Evolutionary conservation across 2,113 vertebrate genomes (phyloP).

Genomic region (Phasianus colchicus): DNA sequence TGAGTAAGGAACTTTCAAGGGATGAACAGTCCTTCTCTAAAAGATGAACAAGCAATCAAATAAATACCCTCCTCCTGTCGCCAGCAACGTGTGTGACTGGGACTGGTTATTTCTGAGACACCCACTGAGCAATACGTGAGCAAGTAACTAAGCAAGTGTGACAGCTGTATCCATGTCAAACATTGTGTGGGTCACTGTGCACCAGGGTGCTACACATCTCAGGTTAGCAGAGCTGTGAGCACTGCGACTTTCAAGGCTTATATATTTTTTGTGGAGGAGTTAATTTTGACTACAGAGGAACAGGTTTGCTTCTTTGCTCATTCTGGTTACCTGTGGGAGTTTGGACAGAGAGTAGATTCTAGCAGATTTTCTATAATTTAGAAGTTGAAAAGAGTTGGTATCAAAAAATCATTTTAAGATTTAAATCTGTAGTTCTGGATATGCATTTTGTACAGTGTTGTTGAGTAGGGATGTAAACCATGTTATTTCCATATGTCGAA

Average conservation of each 20-base stretch:
- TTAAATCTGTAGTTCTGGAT: neutral
- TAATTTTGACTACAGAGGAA: neutral
- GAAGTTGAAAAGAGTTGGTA: neutral
- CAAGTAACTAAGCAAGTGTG: neutral
- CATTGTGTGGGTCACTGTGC: rapidly evolving
- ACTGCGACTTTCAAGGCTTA: rapidly evolving
- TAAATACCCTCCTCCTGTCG: neutral
- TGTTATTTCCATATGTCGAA: neutral
- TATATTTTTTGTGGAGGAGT: neutral
- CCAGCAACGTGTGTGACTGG: neutral
- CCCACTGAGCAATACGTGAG: neutral
- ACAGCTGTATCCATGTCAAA: rapidly evolving
- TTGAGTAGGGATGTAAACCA: neutral
- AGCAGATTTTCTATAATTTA: neutral
- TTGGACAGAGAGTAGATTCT: neutral
- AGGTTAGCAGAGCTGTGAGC: neutral
- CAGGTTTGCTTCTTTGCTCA: neutral
- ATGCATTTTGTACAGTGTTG: neutral
- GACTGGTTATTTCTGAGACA: neutral
- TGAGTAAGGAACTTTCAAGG: neutral
- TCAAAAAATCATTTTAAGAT: neutral
- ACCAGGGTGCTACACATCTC: neutral
- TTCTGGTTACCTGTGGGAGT: neutral
- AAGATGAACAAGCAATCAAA: neutral
- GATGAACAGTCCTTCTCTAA: neutral